These are phyloP conservation scores for Lasiurus cinereus DNA, from an alignment of 2,113 vertebrate species.

Conservation along the genomic window DNA sequence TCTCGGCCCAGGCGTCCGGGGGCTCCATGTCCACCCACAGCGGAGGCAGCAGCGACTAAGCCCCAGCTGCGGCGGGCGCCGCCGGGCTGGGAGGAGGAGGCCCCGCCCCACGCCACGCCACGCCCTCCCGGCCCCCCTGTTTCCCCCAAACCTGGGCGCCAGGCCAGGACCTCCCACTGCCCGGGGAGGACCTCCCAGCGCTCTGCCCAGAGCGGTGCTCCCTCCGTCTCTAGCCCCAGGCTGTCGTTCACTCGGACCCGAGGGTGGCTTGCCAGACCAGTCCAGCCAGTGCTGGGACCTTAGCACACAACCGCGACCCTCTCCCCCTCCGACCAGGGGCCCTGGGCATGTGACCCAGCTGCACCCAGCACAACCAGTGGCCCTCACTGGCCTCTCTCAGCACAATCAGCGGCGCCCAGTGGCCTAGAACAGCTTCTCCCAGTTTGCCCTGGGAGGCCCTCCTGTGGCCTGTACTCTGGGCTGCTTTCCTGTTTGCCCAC, in stretches of 20 bases:
- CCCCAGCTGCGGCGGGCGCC: neutral
- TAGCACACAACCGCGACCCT: neutral
- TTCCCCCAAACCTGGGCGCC: slow-evolving; percentile 45
- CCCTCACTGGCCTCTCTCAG: neutral
- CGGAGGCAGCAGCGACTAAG: slow-evolving; percentile 16
- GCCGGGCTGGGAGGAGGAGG: slow-evolving; percentile 46
- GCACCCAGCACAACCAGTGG: neutral
- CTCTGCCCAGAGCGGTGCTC: neutral
- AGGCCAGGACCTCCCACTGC: slow-evolving; percentile 80
- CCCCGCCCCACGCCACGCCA: slow-evolving; percentile 49
- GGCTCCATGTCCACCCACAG: slow-evolving; percentile 71
- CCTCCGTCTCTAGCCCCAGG: neutral
- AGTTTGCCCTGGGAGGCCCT: neutral
- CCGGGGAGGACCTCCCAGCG: slow-evolving; percentile 64
- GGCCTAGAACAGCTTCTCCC: slow-evolving; percentile 2
- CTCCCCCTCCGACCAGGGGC: neutral
- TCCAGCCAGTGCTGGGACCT: neutral
- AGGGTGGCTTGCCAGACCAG: neutral
- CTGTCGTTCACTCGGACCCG: neutral
- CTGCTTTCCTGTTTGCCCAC: neutral
- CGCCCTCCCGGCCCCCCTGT: neutral
- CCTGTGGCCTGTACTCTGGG: neutral
- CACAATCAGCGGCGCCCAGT: neutral
- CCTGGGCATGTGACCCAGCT: neutral
- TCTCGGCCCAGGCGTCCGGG: neutral